Percentiles rank a stretch among this genome's conserved stretches.
phyloP scores from a whole-genome alignment of 1,140 invertebrate species.

The Brachionus rubens region DNA sequence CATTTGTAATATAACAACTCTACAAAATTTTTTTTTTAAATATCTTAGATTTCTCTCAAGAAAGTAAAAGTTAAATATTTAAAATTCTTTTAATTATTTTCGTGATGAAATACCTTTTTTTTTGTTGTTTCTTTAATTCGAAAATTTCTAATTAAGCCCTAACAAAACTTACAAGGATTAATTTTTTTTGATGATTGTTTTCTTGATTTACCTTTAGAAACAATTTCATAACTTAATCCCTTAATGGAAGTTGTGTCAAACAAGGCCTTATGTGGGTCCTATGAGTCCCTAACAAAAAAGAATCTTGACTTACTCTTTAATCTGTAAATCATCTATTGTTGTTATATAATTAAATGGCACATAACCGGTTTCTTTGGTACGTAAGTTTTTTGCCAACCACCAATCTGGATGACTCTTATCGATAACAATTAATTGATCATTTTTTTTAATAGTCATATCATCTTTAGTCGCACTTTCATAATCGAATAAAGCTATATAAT shows the following conservation, averaged over 20 bases:
- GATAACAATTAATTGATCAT: conserved; percentile 28
- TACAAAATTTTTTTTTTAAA: too few species aligned
- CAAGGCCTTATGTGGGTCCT: too few species aligned
- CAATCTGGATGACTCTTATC: conserved; percentile 17
- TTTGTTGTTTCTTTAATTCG: not conserved
- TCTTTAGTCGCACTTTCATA: conserved; percentile 44
- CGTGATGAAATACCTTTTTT: conserved; percentile 21
- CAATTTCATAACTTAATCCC: too few species aligned
- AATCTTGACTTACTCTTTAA: conserved; percentile 24
- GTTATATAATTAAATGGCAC: conserved; percentile 46
- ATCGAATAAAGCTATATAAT: conserved; percentile 46
- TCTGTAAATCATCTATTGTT: conserved; percentile 41
- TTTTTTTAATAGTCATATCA: conserved; percentile 45
- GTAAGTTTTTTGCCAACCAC: conserved; percentile 45
- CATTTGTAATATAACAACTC: too few species aligned
- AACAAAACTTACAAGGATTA: conserved; percentile 35
- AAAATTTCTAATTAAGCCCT: conserved; percentile 24
- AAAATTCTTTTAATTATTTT: conserved; percentile 19
- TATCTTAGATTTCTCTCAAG: too few species aligned
- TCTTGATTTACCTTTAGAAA: too few species aligned
- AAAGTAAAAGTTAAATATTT: conserved; percentile 16
- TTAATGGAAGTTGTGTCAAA: too few species aligned
- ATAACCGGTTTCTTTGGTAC: conserved; percentile 46
- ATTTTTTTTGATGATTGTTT: not conserved
- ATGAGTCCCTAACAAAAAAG: too few species aligned